These are phyloP conservation scores for Laterallus jamaicensis DNA, from an alignment of 2,113 vertebrate species.

Conservation along the genomic window DNA sequence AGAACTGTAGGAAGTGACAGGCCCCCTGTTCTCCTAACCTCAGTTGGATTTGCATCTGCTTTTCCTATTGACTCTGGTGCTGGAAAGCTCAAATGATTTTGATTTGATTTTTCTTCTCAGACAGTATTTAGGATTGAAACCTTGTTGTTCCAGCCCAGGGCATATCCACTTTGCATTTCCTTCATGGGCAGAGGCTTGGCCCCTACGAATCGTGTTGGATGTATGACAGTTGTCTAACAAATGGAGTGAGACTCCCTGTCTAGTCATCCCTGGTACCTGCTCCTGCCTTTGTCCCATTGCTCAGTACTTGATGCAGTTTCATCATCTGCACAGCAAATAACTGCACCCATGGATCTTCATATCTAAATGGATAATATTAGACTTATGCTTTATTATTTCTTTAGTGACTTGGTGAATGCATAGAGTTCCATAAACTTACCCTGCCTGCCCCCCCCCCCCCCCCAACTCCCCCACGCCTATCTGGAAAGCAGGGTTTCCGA, in stretches of 20 bases:
- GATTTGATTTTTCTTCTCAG: not conserved
- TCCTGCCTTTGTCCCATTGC: not conserved
- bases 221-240: not conserved
- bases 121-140: not conserved
- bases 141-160: not conserved
- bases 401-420: not conserved
- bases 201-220: not conserved
- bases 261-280: not conserved
- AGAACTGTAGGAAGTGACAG: accelerated
- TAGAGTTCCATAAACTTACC: not conserved
- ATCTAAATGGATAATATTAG: not conserved
- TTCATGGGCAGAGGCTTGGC: not conserved
- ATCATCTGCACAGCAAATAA: not conserved
- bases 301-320: not conserved
- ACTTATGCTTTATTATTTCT: not conserved
- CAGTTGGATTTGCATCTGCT: not conserved
- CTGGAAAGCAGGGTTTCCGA: not conserved
- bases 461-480: no score
- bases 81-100: not conserved
- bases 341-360: not conserved
- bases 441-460: no score
- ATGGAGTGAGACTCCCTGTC: not conserved
- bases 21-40: not conserved
- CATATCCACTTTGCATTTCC: not conserved
- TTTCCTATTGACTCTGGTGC: not conserved